Conservation (phyloP, 2,797 vertebrate species). For the Cyclura pinguis region DNA sequence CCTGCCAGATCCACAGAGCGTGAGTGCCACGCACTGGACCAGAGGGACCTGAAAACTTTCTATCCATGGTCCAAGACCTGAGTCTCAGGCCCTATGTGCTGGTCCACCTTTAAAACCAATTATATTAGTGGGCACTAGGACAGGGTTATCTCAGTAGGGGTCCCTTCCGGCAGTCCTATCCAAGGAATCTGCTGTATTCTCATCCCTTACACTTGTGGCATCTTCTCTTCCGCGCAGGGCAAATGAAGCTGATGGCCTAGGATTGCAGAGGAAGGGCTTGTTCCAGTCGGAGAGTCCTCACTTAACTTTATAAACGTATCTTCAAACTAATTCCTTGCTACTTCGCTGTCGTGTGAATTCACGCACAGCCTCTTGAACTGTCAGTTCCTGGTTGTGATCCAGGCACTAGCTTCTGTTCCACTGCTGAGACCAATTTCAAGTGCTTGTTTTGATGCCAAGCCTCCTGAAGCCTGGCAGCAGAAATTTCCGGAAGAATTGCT, state of each 20-base stretch:
- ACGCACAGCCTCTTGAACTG: background rate
- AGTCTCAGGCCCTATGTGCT: background rate
- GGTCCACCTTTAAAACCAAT: background rate
- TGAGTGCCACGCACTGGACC: background rate
- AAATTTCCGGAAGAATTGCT: background rate
- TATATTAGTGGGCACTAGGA: background rate
- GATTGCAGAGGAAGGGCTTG: background rate
- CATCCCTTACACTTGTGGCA: background rate
- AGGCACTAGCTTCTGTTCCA: background rate
- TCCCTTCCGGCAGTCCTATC: background rate
- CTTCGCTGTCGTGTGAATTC: background rate
- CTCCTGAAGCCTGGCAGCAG: background rate
- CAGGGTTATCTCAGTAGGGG: background rate
- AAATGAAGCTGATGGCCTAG: background rate
- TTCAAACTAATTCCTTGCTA: background rate
- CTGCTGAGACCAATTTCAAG: background rate
- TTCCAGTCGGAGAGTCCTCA: no score
- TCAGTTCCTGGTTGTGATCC: background rate
- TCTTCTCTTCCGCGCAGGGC: background rate
- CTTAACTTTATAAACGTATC: no score
- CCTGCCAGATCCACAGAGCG: background rate
- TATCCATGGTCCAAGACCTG: background rate
- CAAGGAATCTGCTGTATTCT: background rate
- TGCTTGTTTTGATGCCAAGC: background rate
- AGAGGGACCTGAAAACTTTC: no score